Conservation (phyloP, 2,797 vertebrate genomes). For the Trachurus trachurus region DNA sequence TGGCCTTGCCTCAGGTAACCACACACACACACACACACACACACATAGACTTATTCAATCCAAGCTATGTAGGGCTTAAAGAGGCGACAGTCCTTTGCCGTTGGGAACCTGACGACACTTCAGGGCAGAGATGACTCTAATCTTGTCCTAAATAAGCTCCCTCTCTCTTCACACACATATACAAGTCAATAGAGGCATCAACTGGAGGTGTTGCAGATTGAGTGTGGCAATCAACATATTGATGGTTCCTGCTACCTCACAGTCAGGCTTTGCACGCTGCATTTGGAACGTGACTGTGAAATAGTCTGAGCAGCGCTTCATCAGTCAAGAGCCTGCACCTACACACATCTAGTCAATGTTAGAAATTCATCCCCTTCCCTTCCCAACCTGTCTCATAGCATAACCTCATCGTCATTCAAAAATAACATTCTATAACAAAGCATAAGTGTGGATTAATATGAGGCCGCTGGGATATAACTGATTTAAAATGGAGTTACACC, state of each 20-base stretch:
- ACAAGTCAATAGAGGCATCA: constrained; percentile 39
- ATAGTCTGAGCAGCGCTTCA: constrained; percentile 38
- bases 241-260: constrained; percentile 24
- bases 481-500: constrained; percentile 43
- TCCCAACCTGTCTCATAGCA: neutral
- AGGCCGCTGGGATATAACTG: constrained; percentile 1
- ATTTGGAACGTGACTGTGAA: constrained; percentile 9
- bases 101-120: constrained; percentile 1
- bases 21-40: neutral
- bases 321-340: constrained; percentile 41
- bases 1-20: constrained; percentile 86
- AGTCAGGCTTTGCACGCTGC: neutral
- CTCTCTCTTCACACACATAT: neutral
- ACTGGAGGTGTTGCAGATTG: constrained; percentile 19
- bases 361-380: neutral
- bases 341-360: neutral
- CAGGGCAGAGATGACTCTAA: neutral
- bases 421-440: constrained; percentile 11
- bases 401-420: neutral
- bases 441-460: constrained; percentile 29
- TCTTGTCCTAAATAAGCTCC: constrained; percentile 33
- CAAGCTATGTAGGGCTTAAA: constrained; percentile 1
- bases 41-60: neutral
- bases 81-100: constrained; percentile 4
- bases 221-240: constrained; percentile 41